Evolutionary conservation across 2,888 invertebrate genomes (phyloP), one percentile per base, ranked within the genome.

Genomic region (Sialis lutaria): DNA sequence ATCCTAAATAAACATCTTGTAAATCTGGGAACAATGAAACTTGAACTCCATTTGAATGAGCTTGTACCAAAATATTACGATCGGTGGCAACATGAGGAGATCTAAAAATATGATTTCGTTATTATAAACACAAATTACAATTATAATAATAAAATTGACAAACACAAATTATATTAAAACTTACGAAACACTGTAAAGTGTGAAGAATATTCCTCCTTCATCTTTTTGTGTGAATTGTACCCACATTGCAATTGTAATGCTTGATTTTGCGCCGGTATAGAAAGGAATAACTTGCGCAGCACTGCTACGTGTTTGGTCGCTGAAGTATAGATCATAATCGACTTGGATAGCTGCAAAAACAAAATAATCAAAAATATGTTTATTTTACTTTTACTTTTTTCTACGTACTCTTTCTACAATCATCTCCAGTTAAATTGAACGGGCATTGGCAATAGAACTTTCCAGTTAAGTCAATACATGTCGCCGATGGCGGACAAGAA

Each of bases 311-410:
- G 84, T 72, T 42, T 87, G 79, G 61, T 95, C 92, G 58, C 90
- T 88, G 67, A 97, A 93, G 75, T 89, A 90, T 7, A 97, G 70
- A 62, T 97, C 96, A 64, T 96, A 97, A 65, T 96, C 92, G n/a
- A 92, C 89, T 67, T 92, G 92, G 55, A 96, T 88, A n/a, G 89
- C 90, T 90, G 67, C 40, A 76, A 73, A 55, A 48, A 51, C 34
- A 46, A 50, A 42, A 51, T 35, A 49, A 22, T 22, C 22, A 22
- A 34, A 37, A 39, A 12, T 48, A 40, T 31, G 48, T 12, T 40
- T 48, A 40, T 47, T 43, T 47, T 9, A 43, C 2, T 33, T 33
- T 8, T 2, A 6, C 4, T 37, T 5, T 37, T 10, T 10, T 37
- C 7, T 46, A 61, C 76, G 72, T 74, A 91, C 90, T 82, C 74